These are phyloP conservation scores for Philaethria dido DNA, from an alignment of 2,888 invertebrate species.

Conservation along the genomic window DNA sequence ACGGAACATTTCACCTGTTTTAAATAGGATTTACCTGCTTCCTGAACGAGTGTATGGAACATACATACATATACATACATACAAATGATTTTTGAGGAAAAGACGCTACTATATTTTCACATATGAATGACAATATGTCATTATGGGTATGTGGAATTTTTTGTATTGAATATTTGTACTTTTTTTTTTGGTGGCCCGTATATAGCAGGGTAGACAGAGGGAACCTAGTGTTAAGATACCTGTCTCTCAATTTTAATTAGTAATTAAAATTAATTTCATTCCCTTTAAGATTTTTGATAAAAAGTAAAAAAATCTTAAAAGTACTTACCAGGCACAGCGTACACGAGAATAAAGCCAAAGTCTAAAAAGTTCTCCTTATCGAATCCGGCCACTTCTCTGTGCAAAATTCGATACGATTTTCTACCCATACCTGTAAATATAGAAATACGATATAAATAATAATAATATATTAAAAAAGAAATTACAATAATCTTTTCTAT, in stretches of 20 bases:
- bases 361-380: slow-evolving; percentile 85
- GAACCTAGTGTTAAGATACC: too few species aligned
- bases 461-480: too few species aligned
- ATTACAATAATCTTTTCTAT: too few species aligned
- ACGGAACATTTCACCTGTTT: background rate
- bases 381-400: slow-evolving; percentile 85
- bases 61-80: background rate
- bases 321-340: slow-evolving; percentile 88
- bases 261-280: too few species aligned
- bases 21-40: background rate
- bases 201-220: too few species aligned
- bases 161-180: too few species aligned
- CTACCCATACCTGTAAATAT: slow-evolving; percentile 62
- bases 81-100: too few species aligned
- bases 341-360: slow-evolving; percentile 89
- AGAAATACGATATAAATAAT: too few species aligned
- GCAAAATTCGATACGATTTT: slow-evolving; percentile 82
- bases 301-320: too few species aligned
- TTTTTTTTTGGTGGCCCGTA: too few species aligned
- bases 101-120: background rate
- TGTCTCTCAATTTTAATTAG: too few species aligned
- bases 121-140: background rate
- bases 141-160: background rate
- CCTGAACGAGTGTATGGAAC: background rate
- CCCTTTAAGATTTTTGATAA: too few species aligned